Conservation (phyloP, 2,888 invertebrate species). For the Apodemia hepburni region DNA sequence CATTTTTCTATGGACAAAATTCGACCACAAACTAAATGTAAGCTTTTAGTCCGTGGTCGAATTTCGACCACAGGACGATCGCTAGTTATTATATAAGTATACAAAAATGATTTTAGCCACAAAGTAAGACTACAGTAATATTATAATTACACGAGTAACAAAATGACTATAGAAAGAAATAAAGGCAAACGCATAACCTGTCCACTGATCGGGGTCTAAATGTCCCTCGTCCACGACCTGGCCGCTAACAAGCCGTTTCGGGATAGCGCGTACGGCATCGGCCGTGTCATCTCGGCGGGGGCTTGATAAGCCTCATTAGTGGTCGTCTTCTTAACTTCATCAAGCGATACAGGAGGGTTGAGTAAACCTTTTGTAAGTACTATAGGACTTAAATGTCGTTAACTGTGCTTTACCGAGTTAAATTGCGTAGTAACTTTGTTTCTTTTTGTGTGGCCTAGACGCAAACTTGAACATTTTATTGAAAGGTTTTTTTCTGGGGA, state of each 20-base stretch:
- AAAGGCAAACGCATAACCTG: background rate
- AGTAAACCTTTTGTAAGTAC: constrained; percentile 5
- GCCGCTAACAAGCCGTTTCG: constrained; percentile 52
- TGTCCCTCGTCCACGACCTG: constrained; percentile 31
- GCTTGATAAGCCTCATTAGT: constrained; percentile 71
- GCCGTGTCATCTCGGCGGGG: constrained; percentile 57
- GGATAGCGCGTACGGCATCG: constrained; percentile 52
- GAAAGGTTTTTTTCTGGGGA: too few relatives aligned
- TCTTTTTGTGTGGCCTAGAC: background rate
- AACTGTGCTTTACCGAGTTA: background rate
- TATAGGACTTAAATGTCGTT: background rate
- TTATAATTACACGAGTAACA: background rate
- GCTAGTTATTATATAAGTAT: too few relatives aligned
- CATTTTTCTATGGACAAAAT: too few relatives aligned
- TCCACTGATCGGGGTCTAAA: constrained; percentile 22
- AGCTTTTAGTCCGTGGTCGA: too few relatives aligned
- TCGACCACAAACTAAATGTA: too few relatives aligned
- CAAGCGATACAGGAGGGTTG: constrained; percentile 41
- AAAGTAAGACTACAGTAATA: background rate
- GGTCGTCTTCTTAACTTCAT: constrained; percentile 60
- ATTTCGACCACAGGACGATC: too few relatives aligned
- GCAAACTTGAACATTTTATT: too few relatives aligned
- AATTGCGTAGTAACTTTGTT: background rate
- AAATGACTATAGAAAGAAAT: background rate
- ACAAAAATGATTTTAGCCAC: too few relatives aligned